Conservation (phyloP, 1,140 invertebrate species). For the Platorchestia sp. region DNA sequence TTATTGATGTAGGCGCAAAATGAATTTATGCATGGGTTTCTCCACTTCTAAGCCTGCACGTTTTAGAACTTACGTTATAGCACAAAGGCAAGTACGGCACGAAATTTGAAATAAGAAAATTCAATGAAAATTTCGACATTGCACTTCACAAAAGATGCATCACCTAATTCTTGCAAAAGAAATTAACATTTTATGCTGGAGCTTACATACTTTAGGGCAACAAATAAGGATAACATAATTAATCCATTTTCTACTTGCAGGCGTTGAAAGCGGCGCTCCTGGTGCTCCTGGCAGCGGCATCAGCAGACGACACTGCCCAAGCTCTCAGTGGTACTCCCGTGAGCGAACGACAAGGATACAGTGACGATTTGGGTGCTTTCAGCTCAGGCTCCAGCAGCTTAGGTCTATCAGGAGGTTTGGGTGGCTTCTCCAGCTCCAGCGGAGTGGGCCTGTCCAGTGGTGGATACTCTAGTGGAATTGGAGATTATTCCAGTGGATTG, state of each 20-base stretch:
- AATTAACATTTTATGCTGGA: neutral
- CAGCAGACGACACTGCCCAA: constrained; percentile 15
- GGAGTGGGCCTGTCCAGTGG: neutral
- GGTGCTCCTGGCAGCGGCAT: constrained; percentile 16
- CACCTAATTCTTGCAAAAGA: no score
- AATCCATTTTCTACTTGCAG: neutral
- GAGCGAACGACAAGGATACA: constrained; percentile 36
- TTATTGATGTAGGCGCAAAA: no score
- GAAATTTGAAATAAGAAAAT: no score
- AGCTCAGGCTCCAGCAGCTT: neutral
- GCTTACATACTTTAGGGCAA: neutral
- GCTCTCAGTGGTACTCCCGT: neutral
- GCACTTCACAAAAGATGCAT: no score
- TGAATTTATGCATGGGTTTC: no score
- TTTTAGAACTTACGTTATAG: no score
- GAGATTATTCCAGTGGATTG: neutral
- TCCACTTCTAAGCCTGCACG: no score
- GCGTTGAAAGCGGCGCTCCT: constrained; percentile 9
- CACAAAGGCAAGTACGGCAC: no score
- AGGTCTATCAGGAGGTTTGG: neutral
- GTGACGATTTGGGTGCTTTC: neutral
- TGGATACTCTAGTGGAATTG: neutral
- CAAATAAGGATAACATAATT: neutral
- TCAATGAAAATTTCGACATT: no score
- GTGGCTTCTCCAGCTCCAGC: neutral